These are phyloP conservation scores for Calyptomena viridis DNA, from an alignment of 2,113 vertebrate genomes.

Conservation along the genomic window DNA sequence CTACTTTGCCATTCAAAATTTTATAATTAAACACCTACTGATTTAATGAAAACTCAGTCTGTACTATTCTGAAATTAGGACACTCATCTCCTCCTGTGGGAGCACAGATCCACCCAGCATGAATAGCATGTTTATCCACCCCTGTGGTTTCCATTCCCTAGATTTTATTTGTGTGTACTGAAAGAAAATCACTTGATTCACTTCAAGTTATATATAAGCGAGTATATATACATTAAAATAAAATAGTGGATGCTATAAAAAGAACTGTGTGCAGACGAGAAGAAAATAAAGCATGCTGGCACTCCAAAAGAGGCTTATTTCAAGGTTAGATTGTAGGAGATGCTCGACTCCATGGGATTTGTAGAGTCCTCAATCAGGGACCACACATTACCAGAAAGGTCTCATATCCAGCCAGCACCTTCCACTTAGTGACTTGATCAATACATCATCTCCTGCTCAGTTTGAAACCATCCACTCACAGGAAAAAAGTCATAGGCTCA, in stretches of 20 bases:
- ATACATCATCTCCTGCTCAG: neutral
- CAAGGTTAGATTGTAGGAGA: neutral
- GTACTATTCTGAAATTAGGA: conserved; percentile 17
- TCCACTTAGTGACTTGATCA: neutral
- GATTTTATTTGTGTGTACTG: conserved; percentile 5
- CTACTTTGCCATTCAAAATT: neutral
- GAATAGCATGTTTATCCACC: conserved; percentile 8
- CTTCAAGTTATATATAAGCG: neutral
- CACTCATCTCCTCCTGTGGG: neutral
- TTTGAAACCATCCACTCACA: neutral
- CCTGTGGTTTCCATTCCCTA: conserved; percentile 1
- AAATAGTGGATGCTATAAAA: neutral
- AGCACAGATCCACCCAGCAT: conserved; percentile 27
- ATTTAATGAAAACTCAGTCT: neutral
- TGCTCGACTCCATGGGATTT: neutral
- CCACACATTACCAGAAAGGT: neutral
- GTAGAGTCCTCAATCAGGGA: neutral
- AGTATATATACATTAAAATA: neutral
- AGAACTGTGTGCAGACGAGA: neutral
- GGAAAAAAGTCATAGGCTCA: neutral
- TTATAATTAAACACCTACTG: neutral
- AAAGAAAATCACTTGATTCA: neutral
- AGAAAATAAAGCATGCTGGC: neutral
- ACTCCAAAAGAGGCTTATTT: neutral
- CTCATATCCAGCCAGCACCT: neutral